Base-by-base conservation (phyloP, 2,113 vertebrate genomes). In the Neolamprologus sp. region DNA sequence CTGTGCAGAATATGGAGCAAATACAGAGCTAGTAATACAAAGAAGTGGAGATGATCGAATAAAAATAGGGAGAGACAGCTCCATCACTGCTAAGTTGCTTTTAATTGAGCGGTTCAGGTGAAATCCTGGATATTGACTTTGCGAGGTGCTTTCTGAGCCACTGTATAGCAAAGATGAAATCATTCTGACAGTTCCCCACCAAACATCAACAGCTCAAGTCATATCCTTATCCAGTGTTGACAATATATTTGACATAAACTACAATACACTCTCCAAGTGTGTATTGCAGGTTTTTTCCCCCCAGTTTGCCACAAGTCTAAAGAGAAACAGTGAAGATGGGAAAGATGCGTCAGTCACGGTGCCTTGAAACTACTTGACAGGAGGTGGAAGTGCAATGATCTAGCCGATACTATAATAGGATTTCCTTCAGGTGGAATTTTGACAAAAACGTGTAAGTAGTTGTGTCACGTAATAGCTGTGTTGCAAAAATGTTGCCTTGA, bases 381-480 rank as follows among this genome's bases (percentile, higher is more conserved):
- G 82, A 82, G 65, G 42, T 68, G 54, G 55, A 87, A 83, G 45
- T 73, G 49, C 13, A 47, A 42, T 21, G 40, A 84, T 82, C 45
- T 71, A 40, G 65, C 73, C 68, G 88, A 81, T 87, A 33, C 84
- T 37, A 86, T 85, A 85, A 92, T 87, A 89, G 47, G 42, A 45
- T 11, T 84, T 45, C 87, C 87, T 86, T 89, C 78, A 85, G 89
- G 92, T 89, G 75, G 73, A 78, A 80, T 83, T 82, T 65, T 87
- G 84, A 93, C 84, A 92, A 89, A 78, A 82, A 79, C 33, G n/a
- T 37, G 31, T 80, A 86, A 82, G 81, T 55, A 35, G 42, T 53
- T 42, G 58, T 21, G 78, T 94, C 91, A 91, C 5, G 75, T 86
- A 91, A 94, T 42, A 31, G 13, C 54, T 82, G 78, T 88, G 88